Conservation (phyloP, 2,888 invertebrate species). For the Apamea monoglypha region DNA sequence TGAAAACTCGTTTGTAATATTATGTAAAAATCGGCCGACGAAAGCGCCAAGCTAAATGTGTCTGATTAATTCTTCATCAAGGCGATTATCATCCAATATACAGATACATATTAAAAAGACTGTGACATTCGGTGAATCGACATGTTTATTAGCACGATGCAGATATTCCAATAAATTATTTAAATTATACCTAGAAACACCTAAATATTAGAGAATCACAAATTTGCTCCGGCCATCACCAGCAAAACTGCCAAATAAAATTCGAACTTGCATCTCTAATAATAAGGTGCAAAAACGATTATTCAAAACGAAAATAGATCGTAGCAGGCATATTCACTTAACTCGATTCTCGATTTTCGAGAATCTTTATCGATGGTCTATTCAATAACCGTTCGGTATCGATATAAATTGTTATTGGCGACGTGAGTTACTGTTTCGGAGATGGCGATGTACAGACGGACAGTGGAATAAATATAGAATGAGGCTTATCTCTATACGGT, state of each 20-base stretch:
- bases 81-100: constrained; percentile 75
- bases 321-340: constrained; percentile 66
- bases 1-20: constrained; percentile 54
- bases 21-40: constrained; percentile 53
- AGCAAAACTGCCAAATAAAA: constrained; percentile 40
- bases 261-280: constrained; percentile 24
- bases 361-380: constrained; percentile 82
- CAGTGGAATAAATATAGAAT: constrained; percentile 85
- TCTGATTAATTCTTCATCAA: constrained; percentile 73
- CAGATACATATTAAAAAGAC: constrained; percentile 69
- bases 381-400: constrained; percentile 86
- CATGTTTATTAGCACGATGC: constrained; percentile 79
- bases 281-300: constrained; percentile 50
- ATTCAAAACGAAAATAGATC: constrained; percentile 58
- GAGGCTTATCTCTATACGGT: constrained; percentile 82
- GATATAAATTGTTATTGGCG: constrained; percentile 87
- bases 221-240: constrained; percentile 52
- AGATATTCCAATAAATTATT: constrained; percentile 80
- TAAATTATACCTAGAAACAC: constrained; percentile 75
- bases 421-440: constrained; percentile 86
- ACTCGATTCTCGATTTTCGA: constrained; percentile 75
- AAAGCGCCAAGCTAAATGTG: constrained; percentile 61
- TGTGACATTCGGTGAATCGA: constrained; percentile 66
- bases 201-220: constrained; percentile 71
- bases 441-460: constrained; percentile 85